These are phyloP conservation scores for Neopipo cinnamomea DNA, from an alignment of 2,113 vertebrate species.

Conservation along the genomic window DNA sequence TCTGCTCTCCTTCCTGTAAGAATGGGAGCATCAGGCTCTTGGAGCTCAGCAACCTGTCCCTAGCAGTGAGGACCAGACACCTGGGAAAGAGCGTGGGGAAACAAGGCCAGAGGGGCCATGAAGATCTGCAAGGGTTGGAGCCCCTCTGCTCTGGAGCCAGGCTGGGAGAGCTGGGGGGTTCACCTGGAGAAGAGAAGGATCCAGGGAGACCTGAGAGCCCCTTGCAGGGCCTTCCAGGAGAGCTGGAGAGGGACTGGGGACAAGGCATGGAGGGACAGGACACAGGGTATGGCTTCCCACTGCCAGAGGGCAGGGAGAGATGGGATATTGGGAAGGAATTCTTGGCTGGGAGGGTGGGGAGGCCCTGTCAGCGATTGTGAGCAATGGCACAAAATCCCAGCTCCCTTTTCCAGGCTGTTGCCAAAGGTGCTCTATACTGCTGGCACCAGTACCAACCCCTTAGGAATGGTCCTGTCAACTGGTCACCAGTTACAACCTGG, in stretches of 20 bases:
- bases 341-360: neutral
- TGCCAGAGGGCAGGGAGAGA: neutral
- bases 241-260: neutral
- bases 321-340: neutral
- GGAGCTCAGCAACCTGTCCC: neutral
- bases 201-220: neutral
- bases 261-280: neutral
- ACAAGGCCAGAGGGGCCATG: neutral
- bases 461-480: too few species aligned
- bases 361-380: accelerated
- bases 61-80: neutral
- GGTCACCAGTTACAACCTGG: too few species aligned
- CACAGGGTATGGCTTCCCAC: neutral
- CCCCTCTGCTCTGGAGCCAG: neutral
- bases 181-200: neutral
- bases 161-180: neutral
- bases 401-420: too few species aligned
- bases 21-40: too few species aligned
- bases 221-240: neutral
- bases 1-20: neutral
- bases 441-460: too few species aligned
- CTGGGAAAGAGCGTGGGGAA: neutral
- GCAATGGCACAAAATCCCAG: accelerated
- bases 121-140: neutral
- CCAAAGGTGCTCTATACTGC: too few species aligned